A percentile compares a stretch with the other conserved stretches of the same genome.
phyloP scores from a whole-genome alignment of 2,888 invertebrate species.

The Sinopyrophorus schimmeli region DNA sequence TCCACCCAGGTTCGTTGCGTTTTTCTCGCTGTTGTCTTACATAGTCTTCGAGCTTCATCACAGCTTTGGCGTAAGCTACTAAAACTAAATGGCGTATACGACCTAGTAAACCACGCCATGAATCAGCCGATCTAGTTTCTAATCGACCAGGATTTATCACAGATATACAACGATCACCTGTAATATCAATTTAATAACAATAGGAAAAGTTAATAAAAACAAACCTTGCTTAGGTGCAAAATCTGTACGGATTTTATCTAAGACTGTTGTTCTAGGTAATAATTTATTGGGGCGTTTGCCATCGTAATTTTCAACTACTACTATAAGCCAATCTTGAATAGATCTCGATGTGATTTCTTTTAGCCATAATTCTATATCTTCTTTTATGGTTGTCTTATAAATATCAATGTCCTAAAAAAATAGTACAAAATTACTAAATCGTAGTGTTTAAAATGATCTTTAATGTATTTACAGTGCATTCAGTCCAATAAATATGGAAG shows the following conservation, averaged over 20 bases:
- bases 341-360: conserved; percentile 74
- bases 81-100: conserved; percentile 82
- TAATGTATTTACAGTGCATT: conserved; percentile 76
- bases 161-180: conserved; percentile 78
- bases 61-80: conserved; percentile 82
- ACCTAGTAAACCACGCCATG: conserved; percentile 83
- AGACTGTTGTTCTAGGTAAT: conserved; percentile 86
- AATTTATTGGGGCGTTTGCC: conserved; percentile 89
- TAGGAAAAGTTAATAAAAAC: neutral
- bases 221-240: conserved; percentile 84
- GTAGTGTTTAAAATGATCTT: neutral
- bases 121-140: conserved; percentile 87
- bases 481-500: conserved; percentile 93
- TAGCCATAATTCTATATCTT: conserved; percentile 89
- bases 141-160: conserved; percentile 89
- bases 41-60: conserved; percentile 85
- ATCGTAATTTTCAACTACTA: conserved; percentile 90
- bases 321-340: conserved; percentile 90
- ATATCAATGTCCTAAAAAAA: conserved; percentile 81
- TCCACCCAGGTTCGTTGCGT: conserved; percentile 89
- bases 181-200: conserved; percentile 12
- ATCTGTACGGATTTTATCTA: conserved; percentile 93
- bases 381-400: conserved; percentile 84
- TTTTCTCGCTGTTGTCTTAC: conserved; percentile 88
- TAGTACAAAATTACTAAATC: neutral